Conservation (phyloP, 2,797 vertebrate genomes). For the Enteromius trimaculatus region DNA sequence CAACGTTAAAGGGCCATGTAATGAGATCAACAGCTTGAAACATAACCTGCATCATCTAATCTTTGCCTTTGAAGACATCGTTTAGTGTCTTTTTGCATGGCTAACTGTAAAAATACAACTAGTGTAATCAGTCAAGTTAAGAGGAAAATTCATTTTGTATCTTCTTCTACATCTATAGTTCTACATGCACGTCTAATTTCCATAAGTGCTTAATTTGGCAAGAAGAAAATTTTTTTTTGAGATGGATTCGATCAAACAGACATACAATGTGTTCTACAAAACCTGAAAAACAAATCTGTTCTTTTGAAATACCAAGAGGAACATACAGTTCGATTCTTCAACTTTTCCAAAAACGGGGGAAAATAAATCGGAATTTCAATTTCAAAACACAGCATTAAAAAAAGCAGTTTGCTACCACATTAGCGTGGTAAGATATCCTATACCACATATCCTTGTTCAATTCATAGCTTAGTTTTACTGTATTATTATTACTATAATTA, state of each 20-base stretch:
- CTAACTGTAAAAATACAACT: not conserved
- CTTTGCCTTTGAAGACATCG: constrained; percentile 1
- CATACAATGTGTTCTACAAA: not conserved
- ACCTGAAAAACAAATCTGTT: not conserved
- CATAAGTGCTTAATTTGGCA: constrained; percentile 53
- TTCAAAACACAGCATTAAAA: not conserved
- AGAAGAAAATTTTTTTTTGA: constrained; percentile 11
- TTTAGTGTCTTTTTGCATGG: not conserved
- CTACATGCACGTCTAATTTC: constrained; percentile 10
- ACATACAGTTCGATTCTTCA: not conserved
- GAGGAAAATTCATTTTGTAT: not conserved
- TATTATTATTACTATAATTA: constrained; percentile 28
- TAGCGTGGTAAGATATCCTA: constrained; percentile 7
- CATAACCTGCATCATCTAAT: not conserved
- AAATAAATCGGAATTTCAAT: not conserved
- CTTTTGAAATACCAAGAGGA: not conserved
- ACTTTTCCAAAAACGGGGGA: not conserved
- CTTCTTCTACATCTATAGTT: constrained; percentile 14
- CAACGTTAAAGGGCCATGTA: not conserved
- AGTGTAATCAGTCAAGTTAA: not conserved
- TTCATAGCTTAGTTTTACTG: constrained; percentile 49
- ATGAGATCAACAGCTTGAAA: constrained; percentile 1
- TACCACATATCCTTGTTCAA: constrained; percentile 30
- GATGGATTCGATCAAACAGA: constrained; percentile 11
- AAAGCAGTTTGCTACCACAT: constrained; percentile 5